phyloP scores from a whole-genome alignment of 2,888 invertebrate species.

The Dusona sp. region DNA sequence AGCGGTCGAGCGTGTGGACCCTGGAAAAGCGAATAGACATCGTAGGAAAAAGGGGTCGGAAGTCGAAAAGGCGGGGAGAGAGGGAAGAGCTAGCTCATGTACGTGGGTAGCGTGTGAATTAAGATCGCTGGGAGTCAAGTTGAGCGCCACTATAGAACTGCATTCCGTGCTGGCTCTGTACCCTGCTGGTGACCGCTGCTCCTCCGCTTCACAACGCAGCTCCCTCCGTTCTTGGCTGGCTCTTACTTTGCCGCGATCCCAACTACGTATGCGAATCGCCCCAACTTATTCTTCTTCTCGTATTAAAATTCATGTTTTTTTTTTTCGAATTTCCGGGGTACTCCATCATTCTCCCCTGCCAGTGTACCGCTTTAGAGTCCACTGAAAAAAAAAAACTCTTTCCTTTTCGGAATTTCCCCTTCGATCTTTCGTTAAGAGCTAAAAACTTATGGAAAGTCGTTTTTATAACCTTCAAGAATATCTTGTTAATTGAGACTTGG shows the following conservation, averaged over 20 bases:
- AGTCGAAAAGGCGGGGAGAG: neutral
- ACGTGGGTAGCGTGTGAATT: slow-evolving; percentile 80
- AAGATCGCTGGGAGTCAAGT: slow-evolving; percentile 80
- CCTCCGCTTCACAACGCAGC: slow-evolving; percentile 41
- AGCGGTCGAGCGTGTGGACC: slow-evolving; percentile 13
- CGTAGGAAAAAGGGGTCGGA: slow-evolving; percentile 12
- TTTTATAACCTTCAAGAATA: neutral
- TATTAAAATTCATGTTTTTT: slow-evolving; percentile 2
- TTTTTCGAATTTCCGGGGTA: neutral
- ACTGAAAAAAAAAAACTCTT: neutral
- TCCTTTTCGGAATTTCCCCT: neutral
- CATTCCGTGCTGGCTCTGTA: slow-evolving; percentile 81
- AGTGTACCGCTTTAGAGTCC: neutral
- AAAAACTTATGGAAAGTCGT: neutral
- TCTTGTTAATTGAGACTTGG: neutral
- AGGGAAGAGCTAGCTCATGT: neutral
- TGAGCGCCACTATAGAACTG: slow-evolving; percentile 84
- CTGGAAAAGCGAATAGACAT: slow-evolving; percentile 15
- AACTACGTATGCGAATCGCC: slow-evolving; percentile 48
- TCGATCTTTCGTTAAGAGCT: neutral
- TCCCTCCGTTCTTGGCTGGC: slow-evolving; percentile 47
- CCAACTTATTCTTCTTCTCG: slow-evolving; percentile 14
- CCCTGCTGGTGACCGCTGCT: slow-evolving; percentile 59
- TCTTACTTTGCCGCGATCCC: slow-evolving; percentile 39
- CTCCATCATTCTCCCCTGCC: neutral